These are phyloP conservation scores for Spea multiplicata DNA, from an alignment of 2,113 vertebrate species.

Conservation along the genomic window DNA sequence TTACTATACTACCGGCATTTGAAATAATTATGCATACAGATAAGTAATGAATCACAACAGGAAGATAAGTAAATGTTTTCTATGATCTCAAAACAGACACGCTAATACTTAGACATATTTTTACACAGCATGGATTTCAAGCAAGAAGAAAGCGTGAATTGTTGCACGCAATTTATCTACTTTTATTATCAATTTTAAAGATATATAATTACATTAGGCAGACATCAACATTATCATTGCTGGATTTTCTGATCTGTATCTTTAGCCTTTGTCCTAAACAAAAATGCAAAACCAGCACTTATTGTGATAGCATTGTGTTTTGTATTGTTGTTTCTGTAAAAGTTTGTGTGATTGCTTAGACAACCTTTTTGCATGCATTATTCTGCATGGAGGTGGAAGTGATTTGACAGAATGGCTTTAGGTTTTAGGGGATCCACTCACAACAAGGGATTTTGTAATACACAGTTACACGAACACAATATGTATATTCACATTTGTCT, in stretches of 20 bases:
- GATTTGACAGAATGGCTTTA: no score
- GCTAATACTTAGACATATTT: neutral
- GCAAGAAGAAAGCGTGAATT: neutral
- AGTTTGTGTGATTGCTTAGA: no score
- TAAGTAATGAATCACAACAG: neutral
- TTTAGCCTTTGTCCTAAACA: no score
- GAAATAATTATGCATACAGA: neutral
- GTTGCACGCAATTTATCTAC: neutral
- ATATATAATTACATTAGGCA: neutral
- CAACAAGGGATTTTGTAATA: no score
- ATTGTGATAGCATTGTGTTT: no score
- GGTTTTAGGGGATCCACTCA: no score
- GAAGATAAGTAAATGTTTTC: neutral
- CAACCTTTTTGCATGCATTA: no score
- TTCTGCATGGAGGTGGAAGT: no score
- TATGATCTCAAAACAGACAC: neutral
- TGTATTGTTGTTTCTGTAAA: no score
- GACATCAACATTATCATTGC: neutral
- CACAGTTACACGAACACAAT: no score
- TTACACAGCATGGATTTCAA: neutral
- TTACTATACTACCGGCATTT: neutral
- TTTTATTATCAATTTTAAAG: neutral
- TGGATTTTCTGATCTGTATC: neutral
- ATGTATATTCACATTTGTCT: no score
- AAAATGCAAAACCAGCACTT: no score